Evolutionary conservation across 2,888 invertebrate genomes (phyloP).

Genomic region (Sphaerophoria taeniata): DNA sequence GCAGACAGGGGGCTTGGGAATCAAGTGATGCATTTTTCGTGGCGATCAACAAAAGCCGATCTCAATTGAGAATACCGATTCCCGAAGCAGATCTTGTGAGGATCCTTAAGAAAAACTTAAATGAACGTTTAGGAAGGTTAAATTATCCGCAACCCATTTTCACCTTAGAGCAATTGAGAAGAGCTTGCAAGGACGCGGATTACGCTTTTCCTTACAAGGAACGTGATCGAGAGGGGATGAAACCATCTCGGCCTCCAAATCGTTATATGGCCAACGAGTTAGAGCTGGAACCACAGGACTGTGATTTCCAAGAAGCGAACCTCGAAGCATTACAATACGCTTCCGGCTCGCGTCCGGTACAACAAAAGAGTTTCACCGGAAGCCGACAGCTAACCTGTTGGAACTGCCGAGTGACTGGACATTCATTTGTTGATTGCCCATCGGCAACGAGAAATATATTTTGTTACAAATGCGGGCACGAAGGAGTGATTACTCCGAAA

Average conservation of each 20-base stretch:
- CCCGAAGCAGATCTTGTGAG: constrained; percentile 1
- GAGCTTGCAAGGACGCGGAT: constrained; percentile 18
- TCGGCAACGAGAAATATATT: no score
- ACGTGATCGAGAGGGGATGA: not conserved
- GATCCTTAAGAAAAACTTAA: not conserved
- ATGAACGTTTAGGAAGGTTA: not conserved
- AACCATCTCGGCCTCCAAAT: not conserved
- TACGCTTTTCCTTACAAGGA: not conserved
- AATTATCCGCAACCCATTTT: constrained; percentile 5
- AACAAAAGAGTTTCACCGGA: not conserved
- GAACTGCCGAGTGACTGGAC: not conserved
- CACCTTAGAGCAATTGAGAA: not conserved
- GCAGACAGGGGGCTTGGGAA: constrained; percentile 12
- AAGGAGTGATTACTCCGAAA: no score
- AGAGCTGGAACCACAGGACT: not conserved
- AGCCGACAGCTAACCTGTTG: not conserved
- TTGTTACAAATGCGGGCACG: no score
- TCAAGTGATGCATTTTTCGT: not conserved
- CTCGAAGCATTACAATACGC: not conserved
- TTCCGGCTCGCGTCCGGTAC: not conserved
- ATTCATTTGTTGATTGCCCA: not conserved
- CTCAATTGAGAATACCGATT: not conserved
- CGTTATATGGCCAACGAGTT: not conserved
- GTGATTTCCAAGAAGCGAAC: not conserved
- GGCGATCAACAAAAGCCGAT: not conserved